Base-by-base conservation (phyloP, 92 coral and sea anemone genomes). In the Zoanthus sansibaricus region DNA sequence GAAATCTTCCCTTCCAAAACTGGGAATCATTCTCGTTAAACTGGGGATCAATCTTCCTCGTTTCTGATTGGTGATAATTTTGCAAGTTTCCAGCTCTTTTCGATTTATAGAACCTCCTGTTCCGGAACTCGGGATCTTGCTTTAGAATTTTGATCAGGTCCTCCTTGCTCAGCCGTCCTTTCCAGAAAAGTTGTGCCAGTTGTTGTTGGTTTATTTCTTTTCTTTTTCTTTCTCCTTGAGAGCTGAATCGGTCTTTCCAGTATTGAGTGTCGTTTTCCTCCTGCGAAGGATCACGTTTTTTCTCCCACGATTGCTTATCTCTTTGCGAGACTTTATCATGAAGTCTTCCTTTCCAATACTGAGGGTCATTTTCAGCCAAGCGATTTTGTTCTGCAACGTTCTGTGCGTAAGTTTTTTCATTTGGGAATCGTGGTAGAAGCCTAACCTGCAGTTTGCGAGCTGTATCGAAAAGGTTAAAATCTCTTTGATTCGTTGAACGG, bases 321-420 rank as follows among this genome's bases (percentile, higher is more conserved):
- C 55, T 49, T 49, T 49, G 9, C 7, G 55, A 0, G 12, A 11
- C 55, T 1, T 7, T 9, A 11, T 49, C 55, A 25, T 71, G 10
- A 31, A 71, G 45, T 42, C 76, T 44, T n/a, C 76, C 76, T 71
- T 71, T 71, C 76, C 76, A 71, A 46, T 13, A 71, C n/a, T 71
- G 76, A 9, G 51, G 76, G 18, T 71, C 76, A 71, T 71, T 71
- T 49, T 49, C 55, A 49, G 12, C 55, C 55, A 49, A 1, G 55
- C 12, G 1, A 9, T 7, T 49, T 49, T 49, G 9, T 9, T 49
- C 18, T 49, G 30, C 16, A 0, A 71, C 51, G 9, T 33, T 46
- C 45, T 70, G 75, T 9, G 11, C 52, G n/a, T 71, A 7, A 15
- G 11, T 46, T 37, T 71, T 71, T 3, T 9, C 76, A 18, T 32